phyloP scores from a whole-genome alignment of 2,888 invertebrate genomes.

The Hemicrepidius hirtus region DNA sequence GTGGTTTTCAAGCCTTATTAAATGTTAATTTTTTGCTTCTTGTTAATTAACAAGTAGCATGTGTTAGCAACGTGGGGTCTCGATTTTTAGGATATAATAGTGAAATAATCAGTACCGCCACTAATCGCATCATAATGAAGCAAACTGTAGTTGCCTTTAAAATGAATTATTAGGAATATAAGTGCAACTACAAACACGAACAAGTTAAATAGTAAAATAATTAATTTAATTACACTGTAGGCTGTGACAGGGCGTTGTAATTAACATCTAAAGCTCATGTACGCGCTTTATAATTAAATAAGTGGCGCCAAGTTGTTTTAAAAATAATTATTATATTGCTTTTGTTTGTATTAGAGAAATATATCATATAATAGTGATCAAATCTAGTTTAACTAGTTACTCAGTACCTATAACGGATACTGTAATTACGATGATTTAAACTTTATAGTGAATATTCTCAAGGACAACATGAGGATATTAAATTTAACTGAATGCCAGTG shows the following conservation, averaged over 20 bases:
- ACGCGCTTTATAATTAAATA: conserved; percentile 35
- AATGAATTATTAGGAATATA: conserved; percentile 20
- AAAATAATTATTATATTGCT: conserved; percentile 13
- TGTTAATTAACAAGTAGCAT: conserved; percentile 3
- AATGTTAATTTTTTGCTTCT: background rate
- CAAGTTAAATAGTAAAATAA: conserved; percentile 32
- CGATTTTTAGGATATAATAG: conserved; percentile 16
- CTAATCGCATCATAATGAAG: conserved; percentile 26
- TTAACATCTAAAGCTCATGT: conserved; percentile 36
- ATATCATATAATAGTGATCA: conserved; percentile 11
- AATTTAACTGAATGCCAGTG: background rate
- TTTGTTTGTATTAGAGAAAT: conserved; percentile 14
- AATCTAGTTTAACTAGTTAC: conserved; percentile 17
- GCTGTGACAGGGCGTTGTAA: conserved; percentile 15
- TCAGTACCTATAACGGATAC: background rate
- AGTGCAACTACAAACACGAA: conserved; percentile 4
- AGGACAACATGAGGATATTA: too few relatives aligned
- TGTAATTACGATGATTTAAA: background rate
- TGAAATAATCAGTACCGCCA: conserved; percentile 15
- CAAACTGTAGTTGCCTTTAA: conserved; percentile 4
- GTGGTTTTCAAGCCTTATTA: conserved; percentile 8
- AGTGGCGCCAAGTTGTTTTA: conserved; percentile 27
- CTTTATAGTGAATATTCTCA: too few relatives aligned
- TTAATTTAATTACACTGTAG: conserved; percentile 30
- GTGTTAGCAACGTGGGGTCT: conserved; percentile 14